phyloP scores from a whole-genome alignment of 2,797 vertebrate genomes.

The Merluccius polli region DNA sequence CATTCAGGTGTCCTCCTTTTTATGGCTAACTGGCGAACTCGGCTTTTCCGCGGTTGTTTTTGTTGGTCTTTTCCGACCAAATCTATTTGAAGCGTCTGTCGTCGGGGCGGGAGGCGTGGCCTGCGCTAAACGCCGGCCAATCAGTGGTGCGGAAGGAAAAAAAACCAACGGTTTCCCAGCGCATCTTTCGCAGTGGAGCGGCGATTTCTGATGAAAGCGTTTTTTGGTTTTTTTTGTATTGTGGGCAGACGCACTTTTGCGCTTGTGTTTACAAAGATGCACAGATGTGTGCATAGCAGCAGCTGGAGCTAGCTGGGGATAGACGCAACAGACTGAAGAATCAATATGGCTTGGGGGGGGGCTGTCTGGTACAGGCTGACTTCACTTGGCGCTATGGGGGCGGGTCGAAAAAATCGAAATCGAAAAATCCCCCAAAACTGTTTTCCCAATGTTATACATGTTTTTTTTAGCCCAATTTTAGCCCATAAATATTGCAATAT shows the following conservation, averaged over 20 bases:
- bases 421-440: too few relatives aligned
- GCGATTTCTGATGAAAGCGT: neutral
- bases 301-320: constrained; percentile 11
- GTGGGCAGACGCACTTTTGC: neutral
- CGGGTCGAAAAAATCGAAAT: too few relatives aligned
- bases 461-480: too few relatives aligned
- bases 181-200: neutral
- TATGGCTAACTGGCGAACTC: constrained; percentile 24
- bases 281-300: neutral
- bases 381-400: too few relatives aligned
- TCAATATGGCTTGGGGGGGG: constrained; percentile 11
- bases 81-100: constrained; percentile 21
- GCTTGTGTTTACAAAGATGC: neutral
- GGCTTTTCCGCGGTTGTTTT: constrained; percentile 6
- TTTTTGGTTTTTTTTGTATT: neutral
- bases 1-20: neutral
- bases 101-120: neutral
- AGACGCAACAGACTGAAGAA: constrained; percentile 20
- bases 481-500: too few relatives aligned
- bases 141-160: too few relatives aligned
- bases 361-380: constrained; percentile 19
- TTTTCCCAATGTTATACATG: too few relatives aligned
- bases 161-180: too few relatives aligned
- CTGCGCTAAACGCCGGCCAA: neutral
- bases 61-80: neutral